Percentiles rank a stretch among this genome's conserved stretches.
These are phyloP conservation scores for Hydrozoanthus tunicans DNA, from an alignment of 64 coral and sea anemone genomes.

Conservation along the genomic window DNA sequence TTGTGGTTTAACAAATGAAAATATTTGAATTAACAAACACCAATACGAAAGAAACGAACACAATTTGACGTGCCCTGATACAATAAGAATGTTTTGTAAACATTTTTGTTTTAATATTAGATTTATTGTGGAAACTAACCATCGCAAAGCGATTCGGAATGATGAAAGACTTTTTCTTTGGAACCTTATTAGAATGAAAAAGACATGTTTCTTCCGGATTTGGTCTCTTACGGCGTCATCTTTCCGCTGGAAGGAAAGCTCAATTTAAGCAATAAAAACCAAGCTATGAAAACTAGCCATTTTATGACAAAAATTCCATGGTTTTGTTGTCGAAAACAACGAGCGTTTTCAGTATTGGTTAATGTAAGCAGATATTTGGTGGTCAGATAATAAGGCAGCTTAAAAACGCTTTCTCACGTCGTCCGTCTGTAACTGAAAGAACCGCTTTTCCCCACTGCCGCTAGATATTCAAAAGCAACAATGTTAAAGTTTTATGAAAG, in stretches of 20 bases:
- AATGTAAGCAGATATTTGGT: neutral
- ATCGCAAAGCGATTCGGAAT: slow-evolving; percentile 7
- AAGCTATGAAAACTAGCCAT: slow-evolving; percentile 28
- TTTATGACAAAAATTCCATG: slow-evolving; percentile 12
- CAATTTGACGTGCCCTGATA: neutral
- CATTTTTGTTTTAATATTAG: neutral
- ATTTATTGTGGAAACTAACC: neutral
- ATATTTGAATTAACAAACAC: too few species aligned
- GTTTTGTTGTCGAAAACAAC: slow-evolving; percentile 9
- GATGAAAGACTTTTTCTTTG: neutral
- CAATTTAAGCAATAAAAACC: neutral
- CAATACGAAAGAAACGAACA: neutral
- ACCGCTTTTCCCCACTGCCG: too few species aligned
- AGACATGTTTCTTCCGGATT: slow-evolving; percentile 34
- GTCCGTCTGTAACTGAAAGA: too few species aligned
- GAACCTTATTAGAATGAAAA: neutral
- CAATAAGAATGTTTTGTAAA: slow-evolving; percentile 26
- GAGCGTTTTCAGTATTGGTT: neutral
- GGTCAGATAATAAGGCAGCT: too few species aligned
- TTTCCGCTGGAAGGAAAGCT: slow-evolving; percentile 42
- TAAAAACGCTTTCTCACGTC: too few species aligned
- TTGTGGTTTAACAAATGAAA: neutral
- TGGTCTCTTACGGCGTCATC: neutral
- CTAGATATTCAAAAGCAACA: neutral
- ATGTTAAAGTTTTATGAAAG: slow-evolving; percentile 1